Percentiles rank a stretch among this genome's conserved stretches.
Conservation (phyloP, 2,797 vertebrate species). For the Schizopygopsis pylzovi region DNA sequence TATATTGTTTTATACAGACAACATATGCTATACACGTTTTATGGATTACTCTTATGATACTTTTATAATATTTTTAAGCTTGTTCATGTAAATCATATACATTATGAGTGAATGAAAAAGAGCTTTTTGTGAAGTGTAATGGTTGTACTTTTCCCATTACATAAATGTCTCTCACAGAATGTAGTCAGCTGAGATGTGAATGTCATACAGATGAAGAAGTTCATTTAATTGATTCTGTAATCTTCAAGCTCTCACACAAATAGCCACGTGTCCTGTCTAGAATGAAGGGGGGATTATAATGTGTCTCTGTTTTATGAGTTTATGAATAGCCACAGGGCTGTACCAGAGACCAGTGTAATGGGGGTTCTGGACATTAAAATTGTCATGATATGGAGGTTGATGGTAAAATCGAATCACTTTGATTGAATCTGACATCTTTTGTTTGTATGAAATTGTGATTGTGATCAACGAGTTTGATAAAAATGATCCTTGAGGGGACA, state of each 20-base stretch:
- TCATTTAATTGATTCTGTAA: constrained; percentile 20
- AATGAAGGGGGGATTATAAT: background rate
- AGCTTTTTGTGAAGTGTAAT: background rate
- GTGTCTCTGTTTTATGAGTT: constrained; percentile 13
- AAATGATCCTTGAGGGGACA: background rate
- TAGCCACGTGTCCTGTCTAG: background rate
- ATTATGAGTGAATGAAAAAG: background rate
- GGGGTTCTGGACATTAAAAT: background rate
- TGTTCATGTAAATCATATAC: background rate
- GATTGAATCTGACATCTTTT: background rate
- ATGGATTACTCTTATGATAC: background rate
- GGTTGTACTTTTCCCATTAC: background rate
- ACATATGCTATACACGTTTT: background rate
- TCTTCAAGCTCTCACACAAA: constrained; percentile 7
- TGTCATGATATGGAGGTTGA: background rate
- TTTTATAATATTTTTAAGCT: background rate
- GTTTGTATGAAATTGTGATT: background rate
- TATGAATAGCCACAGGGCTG: background rate
- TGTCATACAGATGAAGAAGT: constrained; percentile 7
- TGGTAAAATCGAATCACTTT: background rate
- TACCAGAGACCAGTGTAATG: background rate
- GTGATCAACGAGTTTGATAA: background rate
- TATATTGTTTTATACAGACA: background rate
- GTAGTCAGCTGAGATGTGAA: constrained; percentile 24
- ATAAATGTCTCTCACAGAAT: background rate